phyloP scores from a whole-genome alignment of 2,113 vertebrate genomes.

The Brienomyrus longianalis region DNA sequence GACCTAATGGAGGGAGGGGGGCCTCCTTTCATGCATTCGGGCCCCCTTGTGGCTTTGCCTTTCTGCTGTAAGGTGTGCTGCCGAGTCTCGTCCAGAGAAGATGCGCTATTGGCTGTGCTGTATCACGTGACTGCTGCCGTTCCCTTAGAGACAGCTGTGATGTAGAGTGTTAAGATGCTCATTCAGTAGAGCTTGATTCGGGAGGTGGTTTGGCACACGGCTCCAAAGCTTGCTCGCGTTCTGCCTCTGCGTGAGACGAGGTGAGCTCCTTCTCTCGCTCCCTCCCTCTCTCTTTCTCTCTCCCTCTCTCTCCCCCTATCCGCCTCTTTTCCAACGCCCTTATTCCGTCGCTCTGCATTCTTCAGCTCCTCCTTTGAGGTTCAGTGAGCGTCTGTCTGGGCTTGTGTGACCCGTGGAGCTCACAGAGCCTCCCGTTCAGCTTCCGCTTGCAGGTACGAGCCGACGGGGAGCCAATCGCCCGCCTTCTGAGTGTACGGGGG shows the following conservation, averaged over 20 bases:
- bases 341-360: slow-evolving; percentile 39
- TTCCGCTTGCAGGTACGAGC: neutral
- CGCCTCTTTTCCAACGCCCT: slow-evolving; percentile 39
- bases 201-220: slow-evolving; percentile 35
- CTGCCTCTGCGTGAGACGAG: neutral
- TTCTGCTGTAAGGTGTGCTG: neutral
- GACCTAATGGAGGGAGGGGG: neutral
- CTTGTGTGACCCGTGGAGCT: neutral
- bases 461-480: neutral
- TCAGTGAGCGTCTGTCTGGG: neutral
- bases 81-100: slow-evolving; percentile 23
- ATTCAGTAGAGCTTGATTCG: slow-evolving; percentile 28
- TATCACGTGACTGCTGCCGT: slow-evolving; percentile 46
- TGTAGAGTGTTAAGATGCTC: slow-evolving; percentile 40
- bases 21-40: neutral
- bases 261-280: slow-evolving; percentile 25
- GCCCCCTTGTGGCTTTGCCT: neutral
- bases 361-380: neutral
- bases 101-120: slow-evolving; percentile 38
- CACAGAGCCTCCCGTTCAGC: neutral
- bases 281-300: slow-evolving; percentile 35
- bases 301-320: slow-evolving; percentile 9
- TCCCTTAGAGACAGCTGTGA: slow-evolving; percentile 51
- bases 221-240: neutral
- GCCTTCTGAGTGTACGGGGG: neutral